These are phyloP conservation scores for Rhyacophila brunnea DNA, from an alignment of 1,140 invertebrate genomes.

Conservation along the genomic window DNA sequence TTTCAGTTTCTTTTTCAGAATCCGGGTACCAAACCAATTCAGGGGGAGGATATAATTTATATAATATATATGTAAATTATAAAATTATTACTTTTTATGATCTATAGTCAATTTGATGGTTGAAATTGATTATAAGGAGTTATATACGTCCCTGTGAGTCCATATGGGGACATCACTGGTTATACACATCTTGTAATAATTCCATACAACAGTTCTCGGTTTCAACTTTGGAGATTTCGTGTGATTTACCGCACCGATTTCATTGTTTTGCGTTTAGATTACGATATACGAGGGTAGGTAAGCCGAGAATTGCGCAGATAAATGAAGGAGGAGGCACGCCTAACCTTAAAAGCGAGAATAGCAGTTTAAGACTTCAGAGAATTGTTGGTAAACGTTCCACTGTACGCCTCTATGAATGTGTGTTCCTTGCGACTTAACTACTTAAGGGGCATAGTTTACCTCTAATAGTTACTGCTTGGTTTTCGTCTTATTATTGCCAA, in stretches of 20 bases:
- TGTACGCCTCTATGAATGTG: constrained; percentile 1
- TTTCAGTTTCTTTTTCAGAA: too few relatives aligned
- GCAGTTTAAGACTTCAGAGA: constrained; percentile 28
- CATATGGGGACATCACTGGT: too few relatives aligned
- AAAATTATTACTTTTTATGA: too few relatives aligned
- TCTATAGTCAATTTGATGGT: too few relatives aligned
- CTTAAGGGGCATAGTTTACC: constrained; percentile 37
- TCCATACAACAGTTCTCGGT: constrained; percentile 25
- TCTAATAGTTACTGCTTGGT: constrained; percentile 36
- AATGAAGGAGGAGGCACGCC: constrained; percentile 19
- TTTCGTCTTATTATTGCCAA: constrained; percentile 36
- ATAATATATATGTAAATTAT: too few relatives aligned
- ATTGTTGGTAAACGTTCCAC: constrained; percentile 24
- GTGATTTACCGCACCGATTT: constrained; percentile 36
- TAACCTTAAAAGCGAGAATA: constrained; percentile 25
- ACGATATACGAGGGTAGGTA: constrained; percentile 33
- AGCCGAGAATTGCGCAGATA: constrained; percentile 18
- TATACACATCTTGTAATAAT: constrained; percentile 29
- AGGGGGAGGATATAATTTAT: too few relatives aligned
- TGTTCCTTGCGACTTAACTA: constrained; percentile 34
- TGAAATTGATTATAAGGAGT: too few relatives aligned
- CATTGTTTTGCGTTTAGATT: constrained; percentile 38
- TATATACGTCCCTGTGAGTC: too few relatives aligned
- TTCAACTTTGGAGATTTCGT: constrained; percentile 35
- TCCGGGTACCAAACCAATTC: too few relatives aligned